Evolutionary conservation across 2,888 invertebrate species (phyloP).

Genomic region (Spisula solida): DNA sequence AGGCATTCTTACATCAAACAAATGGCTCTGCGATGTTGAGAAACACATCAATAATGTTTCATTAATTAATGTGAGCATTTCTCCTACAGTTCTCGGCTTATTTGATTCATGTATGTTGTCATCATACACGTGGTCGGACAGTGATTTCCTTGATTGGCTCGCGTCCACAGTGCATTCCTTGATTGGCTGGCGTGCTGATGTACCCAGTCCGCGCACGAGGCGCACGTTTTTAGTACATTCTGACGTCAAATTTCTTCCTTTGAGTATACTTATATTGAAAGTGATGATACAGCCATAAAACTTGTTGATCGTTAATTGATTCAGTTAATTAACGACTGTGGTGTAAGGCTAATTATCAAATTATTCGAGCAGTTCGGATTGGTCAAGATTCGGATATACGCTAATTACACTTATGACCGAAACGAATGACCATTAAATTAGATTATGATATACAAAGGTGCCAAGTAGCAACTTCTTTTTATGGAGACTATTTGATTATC

Average conservation of each 20-base stretch:
- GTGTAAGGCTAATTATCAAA: conserved; percentile 3
- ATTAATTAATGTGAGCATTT: not conserved
- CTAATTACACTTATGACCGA: not conserved
- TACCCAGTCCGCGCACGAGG: not conserved
- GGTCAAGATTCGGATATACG: not conserved
- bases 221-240: not conserved
- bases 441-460: not conserved
- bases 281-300: not conserved
- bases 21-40: not conserved
- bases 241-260: not conserved
- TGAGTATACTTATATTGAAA: not conserved
- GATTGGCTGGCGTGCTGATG: not conserved
- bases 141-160: not conserved
- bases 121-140: not conserved
- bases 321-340: not conserved
- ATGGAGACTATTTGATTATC: not conserved
- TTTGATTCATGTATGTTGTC: not conserved
- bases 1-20: no score
- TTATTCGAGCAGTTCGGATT: not conserved
- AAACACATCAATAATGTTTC: not conserved
- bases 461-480: not conserved
- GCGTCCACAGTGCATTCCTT: not conserved
- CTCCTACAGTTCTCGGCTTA: not conserved
- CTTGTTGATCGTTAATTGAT: not conserved
- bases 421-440: not conserved